Evolutionary conservation across 2,888 invertebrate species (phyloP), one percentile per base, ranked within the genome.

Genomic region (Pterobdella sp.): DNA sequence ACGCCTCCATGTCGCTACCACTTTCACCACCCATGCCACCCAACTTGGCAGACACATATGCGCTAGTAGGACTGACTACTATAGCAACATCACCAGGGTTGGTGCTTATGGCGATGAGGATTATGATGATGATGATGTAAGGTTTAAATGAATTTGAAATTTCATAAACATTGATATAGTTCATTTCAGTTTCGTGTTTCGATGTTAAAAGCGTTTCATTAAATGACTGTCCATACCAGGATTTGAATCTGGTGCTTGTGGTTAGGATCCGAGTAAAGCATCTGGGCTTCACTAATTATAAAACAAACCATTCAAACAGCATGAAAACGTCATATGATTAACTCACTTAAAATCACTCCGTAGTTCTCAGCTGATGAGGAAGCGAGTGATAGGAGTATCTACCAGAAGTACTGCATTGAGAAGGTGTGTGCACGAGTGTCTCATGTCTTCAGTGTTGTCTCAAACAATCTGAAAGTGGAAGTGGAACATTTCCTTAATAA

Each of bases 1-100:
- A 73, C 90, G 91, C 79, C 86, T 94, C 10, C 92, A 95, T 79
- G 89, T 95, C 1, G 93, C 95, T 2, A 95, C 97, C 0, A 91
- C 98, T 63, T 99, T 99, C 84, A 98, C 98, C 0, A 99, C 98
- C 0, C 98, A 99, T 84, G 98, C 98, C 0, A 98, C 98, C 0
- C 87, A 98, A 7, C 87, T 99, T 10, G 98, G 98, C 2, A 87
- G 98, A 81, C 98, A 97, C 81, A 85, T 98, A 77, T 98, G 97
- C 85, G 98, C 98, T 75, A 97, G 97, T 79, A 94, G 91, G 84
- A 92, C 91, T 22, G 98, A 99, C 85, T 96, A 99, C 86, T 98
- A 98, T 85, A 99, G 99, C 83, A 95, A 96, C 85, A 86, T 99
- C 77, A 90, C 89, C 82, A 92, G 79, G 76, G 83, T 82, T 75